Conservation (phyloP, 2,113 vertebrate species). For the Cyphomyrus plagiostoma region DNA sequence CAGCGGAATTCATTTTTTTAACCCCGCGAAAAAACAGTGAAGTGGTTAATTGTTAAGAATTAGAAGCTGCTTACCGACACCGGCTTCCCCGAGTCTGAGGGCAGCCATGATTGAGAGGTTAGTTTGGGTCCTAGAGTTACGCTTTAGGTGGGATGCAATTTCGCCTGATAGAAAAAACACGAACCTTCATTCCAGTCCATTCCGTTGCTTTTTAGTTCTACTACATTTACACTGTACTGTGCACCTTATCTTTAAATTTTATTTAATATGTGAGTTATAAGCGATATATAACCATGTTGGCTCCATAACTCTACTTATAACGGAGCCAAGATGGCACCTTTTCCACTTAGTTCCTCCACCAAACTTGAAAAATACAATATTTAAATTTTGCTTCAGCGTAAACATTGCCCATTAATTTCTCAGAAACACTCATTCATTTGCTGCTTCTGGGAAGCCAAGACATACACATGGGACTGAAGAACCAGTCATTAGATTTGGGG, state of each 20-base stretch:
- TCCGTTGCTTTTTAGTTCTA: not conserved
- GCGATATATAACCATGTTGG: conserved; percentile 26
- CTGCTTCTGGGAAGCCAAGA: not conserved
- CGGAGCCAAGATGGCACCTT: conserved; percentile 10
- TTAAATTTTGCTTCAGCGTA: not conserved
- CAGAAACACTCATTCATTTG: not conserved
- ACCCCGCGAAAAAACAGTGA: not conserved
- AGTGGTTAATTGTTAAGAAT: not conserved
- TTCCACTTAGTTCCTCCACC: not conserved
- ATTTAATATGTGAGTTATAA: not conserved
- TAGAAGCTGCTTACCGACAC: conserved; percentile 52
- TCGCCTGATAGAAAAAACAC: conserved; percentile 44
- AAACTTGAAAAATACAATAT: not conserved
- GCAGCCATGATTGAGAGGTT: conserved; percentile 45
- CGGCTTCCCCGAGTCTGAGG: conserved; percentile 55
- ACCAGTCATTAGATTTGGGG: not conserved
- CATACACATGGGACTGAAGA: not conserved
- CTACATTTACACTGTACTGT: not conserved
- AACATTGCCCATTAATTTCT: not conserved
- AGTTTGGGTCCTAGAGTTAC: conserved; percentile 39
- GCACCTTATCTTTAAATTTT: not conserved
- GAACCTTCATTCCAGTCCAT: not conserved
- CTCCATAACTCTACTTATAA: conserved; percentile 17
- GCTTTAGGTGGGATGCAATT: conserved; percentile 19
- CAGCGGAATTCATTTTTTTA: not conserved